A percentile compares a stretch with the other conserved stretches of the same genome.
phyloP scores from a whole-genome alignment of 2,797 vertebrate species.

The Diplodus sargus region DNA sequence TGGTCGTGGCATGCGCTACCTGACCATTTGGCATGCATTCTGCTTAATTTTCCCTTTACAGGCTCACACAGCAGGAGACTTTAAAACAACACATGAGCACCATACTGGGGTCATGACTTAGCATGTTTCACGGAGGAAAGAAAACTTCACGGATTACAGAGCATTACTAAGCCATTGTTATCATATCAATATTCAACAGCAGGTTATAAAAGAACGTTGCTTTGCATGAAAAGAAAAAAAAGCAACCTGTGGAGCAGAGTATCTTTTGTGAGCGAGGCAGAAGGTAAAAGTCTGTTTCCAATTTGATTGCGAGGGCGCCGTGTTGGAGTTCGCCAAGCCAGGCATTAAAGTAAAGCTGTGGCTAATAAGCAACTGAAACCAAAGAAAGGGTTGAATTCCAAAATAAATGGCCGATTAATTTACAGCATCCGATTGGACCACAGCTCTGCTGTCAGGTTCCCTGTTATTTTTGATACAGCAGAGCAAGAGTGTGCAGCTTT shows the following conservation, averaged over 20 bases:
- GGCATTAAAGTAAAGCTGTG: slow-evolving; percentile 66
- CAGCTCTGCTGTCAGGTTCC: slow-evolving; percentile 51
- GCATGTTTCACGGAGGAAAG: slow-evolving; percentile 38
- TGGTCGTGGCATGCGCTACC: not conserved
- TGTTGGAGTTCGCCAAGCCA: slow-evolving; percentile 58
- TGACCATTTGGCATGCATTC: slow-evolving; percentile 17
- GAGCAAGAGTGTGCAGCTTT: slow-evolving; percentile 12
- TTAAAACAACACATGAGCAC: slow-evolving; percentile 33
- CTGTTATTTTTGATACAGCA: slow-evolving; percentile 56
- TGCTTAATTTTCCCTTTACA: slow-evolving; percentile 36
- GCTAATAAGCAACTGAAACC: slow-evolving; percentile 73
- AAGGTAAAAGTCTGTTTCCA: slow-evolving; percentile 67
- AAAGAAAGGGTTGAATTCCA: slow-evolving; percentile 72
- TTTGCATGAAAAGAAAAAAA: slow-evolving; percentile 28
- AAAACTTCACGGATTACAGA: slow-evolving; percentile 22
- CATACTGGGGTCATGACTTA: slow-evolving; percentile 34
- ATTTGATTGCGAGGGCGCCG: slow-evolving; percentile 61
- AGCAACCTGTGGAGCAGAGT: slow-evolving; percentile 43
- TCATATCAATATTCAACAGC: slow-evolving; percentile 44
- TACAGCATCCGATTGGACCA: slow-evolving; percentile 66
- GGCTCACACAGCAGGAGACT: slow-evolving; percentile 39
- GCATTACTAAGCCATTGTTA: slow-evolving; percentile 27
- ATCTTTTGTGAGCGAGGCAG: slow-evolving; percentile 30
- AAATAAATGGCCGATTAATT: slow-evolving; percentile 76
- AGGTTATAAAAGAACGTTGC: slow-evolving; percentile 47